Evolutionary conservation across 2,888 invertebrate species (phyloP).

Genomic region (Bursaphelenchus okinawaensis): DNA sequence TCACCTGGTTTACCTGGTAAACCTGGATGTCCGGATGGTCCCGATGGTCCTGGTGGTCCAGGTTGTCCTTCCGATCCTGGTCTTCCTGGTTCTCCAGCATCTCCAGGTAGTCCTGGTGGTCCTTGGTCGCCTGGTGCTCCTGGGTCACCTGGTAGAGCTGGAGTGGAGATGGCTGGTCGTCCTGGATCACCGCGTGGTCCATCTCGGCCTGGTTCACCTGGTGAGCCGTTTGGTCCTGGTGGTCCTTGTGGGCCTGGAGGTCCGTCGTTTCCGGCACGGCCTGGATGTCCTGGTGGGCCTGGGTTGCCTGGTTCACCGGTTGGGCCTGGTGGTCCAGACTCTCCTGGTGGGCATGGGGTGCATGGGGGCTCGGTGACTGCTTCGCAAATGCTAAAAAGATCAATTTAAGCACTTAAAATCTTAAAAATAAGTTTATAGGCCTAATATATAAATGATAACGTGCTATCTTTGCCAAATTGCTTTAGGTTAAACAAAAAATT

Average conservation of each 20-base stretch:
- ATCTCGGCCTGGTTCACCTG: constrained; percentile 50
- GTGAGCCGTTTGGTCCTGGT: constrained; percentile 50
- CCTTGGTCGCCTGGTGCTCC: constrained; percentile 43
- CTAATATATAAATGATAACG: not conserved
- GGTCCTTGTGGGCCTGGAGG: constrained; percentile 50
- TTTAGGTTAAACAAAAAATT: no score
- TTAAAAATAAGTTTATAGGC: no score
- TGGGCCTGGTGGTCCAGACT: constrained; percentile 51
- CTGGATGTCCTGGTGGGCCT: constrained; percentile 42
- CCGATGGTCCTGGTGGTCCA: constrained; percentile 31
- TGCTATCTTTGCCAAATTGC: no score
- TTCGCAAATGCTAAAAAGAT: constrained; percentile 41
- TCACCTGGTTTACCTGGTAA: constrained; percentile 45
- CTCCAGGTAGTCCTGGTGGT: constrained; percentile 53
- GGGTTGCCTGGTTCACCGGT: constrained; percentile 32
- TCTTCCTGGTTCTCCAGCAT: constrained; percentile 43
- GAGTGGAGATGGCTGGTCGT: constrained; percentile 55
- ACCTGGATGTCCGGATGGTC: constrained; percentile 34
- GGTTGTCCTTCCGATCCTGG: constrained; percentile 37
- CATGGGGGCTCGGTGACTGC: constrained; percentile 56
- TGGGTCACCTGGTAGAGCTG: constrained; percentile 56
- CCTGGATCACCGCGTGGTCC: constrained; percentile 56
- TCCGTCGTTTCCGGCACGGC: constrained; percentile 55
- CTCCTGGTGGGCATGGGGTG: constrained; percentile 55
- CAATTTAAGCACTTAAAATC: no score